Evolutionary conservation across 2,113 vertebrate genomes (phyloP).

Genomic region (Lycocorax pyrrhopterus): DNA sequence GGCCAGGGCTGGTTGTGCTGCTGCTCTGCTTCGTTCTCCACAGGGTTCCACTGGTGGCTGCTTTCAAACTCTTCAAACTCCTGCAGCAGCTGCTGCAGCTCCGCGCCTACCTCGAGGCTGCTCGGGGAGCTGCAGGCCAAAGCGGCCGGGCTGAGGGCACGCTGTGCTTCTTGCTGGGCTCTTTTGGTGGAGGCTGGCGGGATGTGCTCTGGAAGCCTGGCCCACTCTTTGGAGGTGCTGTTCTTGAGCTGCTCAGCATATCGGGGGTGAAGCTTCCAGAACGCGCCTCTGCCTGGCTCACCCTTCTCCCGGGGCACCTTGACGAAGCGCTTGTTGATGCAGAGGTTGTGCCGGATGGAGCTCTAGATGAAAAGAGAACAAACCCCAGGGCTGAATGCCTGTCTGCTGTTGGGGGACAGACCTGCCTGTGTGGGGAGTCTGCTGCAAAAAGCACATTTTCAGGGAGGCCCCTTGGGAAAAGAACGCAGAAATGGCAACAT

Average conservation of each 20-base stretch:
- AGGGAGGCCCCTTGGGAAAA: neutral
- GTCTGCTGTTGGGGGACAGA: neutral
- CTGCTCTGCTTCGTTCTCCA: constrained; percentile 48
- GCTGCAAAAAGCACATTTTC: neutral
- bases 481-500: neutral
- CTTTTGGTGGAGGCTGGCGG: constrained; percentile 72
- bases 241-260: constrained; percentile 83
- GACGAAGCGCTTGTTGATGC: constrained; percentile 94
- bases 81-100: constrained; percentile 81
- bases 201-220: constrained; percentile 76
- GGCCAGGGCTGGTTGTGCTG: constrained; percentile 75
- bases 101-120: constrained; percentile 63
- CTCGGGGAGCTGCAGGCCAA: neutral
- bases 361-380: constrained; percentile 73
- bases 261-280: constrained; percentile 92
- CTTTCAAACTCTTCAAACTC: constrained; percentile 81
- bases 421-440: neutral
- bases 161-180: neutral
- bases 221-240: constrained; percentile 78
- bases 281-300: constrained; percentile 89
- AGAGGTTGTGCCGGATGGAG: constrained; percentile 94
- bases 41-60: constrained; percentile 65
- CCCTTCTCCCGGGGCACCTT: constrained; percentile 93
- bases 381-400: neutral
- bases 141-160: neutral